Conservation (phyloP, 1,140 invertebrate genomes). For the Drosophila asahinai region DNA sequence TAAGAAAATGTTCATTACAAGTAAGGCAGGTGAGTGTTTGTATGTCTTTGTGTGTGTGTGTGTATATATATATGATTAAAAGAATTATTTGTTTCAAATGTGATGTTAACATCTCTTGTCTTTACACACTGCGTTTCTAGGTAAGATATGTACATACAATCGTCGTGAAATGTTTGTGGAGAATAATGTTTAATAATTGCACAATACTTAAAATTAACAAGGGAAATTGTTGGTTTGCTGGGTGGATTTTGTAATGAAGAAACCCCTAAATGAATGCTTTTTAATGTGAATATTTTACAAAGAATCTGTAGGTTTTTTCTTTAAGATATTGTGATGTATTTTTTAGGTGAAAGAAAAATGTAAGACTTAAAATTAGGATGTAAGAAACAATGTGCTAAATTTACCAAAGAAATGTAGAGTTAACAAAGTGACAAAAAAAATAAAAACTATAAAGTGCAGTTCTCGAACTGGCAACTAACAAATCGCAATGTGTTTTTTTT, state of each 20-base stretch:
- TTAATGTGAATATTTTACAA: conserved; percentile 55
- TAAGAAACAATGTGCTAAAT: conserved; percentile 62
- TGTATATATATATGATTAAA: conserved; percentile 40
- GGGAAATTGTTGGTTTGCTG: conserved; percentile 28
- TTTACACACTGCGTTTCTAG: conserved; percentile 54
- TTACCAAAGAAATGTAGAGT: conserved; percentile 42
- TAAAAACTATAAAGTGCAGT: conserved; percentile 38
- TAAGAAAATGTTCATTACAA: conserved; percentile 62
- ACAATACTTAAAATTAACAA: conserved; percentile 75
- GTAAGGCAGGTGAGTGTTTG: conserved; percentile 48
- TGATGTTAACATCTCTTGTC: conserved; percentile 64
- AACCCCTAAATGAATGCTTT: conserved; percentile 46
- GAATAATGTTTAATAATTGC: conserved; percentile 61
- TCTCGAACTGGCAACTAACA: conserved; percentile 56
- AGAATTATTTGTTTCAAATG: conserved; percentile 42
- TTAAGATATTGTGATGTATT: conserved; percentile 67
- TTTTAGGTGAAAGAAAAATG: conserved; percentile 51
- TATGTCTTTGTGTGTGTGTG: conserved; percentile 46
- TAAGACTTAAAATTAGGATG: conserved; percentile 72
- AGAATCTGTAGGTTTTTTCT: conserved; percentile 28
- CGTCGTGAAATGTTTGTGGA: conserved; percentile 44
- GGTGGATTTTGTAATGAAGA: conserved; percentile 44
- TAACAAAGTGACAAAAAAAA: conserved; percentile 43
- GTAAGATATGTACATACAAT: conserved; percentile 61
- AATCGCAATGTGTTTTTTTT: conserved; percentile 54